Evolutionary conservation across 2,797 vertebrate genomes (phyloP).

Genomic region (Neostethus bicornis): DNA sequence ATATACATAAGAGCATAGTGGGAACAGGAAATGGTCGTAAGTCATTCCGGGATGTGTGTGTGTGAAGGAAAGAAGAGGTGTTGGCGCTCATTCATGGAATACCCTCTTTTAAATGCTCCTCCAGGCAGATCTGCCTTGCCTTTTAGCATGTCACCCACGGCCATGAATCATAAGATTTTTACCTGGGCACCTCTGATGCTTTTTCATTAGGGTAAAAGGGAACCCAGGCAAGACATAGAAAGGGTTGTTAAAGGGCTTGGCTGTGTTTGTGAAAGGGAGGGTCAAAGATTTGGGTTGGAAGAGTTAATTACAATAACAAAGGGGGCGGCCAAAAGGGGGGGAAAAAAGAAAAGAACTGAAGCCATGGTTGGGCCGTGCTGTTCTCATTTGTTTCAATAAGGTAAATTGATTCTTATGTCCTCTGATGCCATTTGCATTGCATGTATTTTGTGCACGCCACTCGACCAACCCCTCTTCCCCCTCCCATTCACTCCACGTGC

Average conservation of each 20-base stretch:
- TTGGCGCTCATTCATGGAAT: slow-evolving; percentile 54
- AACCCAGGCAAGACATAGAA: slow-evolving; percentile 40
- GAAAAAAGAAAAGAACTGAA: slow-evolving; percentile 12
- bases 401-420: slow-evolving; percentile 82
- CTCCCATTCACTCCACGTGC: slow-evolving; percentile 60
- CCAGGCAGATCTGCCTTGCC: slow-evolving; percentile 61
- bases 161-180: slow-evolving; percentile 76
- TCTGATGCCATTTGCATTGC: slow-evolving; percentile 77
- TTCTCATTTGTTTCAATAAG: slow-evolving; percentile 85
- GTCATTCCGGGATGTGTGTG: slow-evolving; percentile 40
- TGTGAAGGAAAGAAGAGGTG: slow-evolving; percentile 27
- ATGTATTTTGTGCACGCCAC: slow-evolving; percentile 73
- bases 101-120: slow-evolving; percentile 68
- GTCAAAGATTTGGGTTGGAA: slow-evolving; percentile 64
- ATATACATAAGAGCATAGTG: slow-evolving; percentile 53
- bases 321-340: slow-evolving; percentile 64
- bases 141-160: slow-evolving; percentile 73
- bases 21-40: slow-evolving; percentile 46
- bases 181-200: slow-evolving; percentile 67
- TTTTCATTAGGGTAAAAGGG: slow-evolving; percentile 83
- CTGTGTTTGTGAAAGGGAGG: slow-evolving; percentile 55
- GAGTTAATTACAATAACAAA: slow-evolving; percentile 82
- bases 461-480: slow-evolving; percentile 50
- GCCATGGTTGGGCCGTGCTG: slow-evolving; percentile 60
- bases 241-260: slow-evolving; percentile 36